phyloP scores from a whole-genome alignment of 2,888 invertebrate genomes.

The Tetranychus truncatus region DNA sequence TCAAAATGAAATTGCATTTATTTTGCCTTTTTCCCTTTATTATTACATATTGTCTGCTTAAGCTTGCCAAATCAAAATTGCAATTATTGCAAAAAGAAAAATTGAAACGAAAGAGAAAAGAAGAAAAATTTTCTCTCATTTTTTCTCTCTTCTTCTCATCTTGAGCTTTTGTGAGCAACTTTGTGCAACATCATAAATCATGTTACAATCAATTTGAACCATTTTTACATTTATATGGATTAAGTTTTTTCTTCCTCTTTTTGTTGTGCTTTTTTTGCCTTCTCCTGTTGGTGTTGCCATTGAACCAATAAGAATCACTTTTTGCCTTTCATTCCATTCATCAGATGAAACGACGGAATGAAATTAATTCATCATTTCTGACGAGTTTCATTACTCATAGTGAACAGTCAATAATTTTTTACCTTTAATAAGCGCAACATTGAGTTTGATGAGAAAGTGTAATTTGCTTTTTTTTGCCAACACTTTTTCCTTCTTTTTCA shows the following conservation, averaged over 20 bases:
- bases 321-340: no score
- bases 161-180: not conserved
- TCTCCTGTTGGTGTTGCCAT: no score
- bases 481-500: not conserved
- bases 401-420: no score
- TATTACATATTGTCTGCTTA: not conserved
- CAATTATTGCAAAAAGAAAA: not conserved
- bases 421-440: not conserved
- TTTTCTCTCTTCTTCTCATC: no score
- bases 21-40: not conserved
- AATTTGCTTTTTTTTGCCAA: not conserved
- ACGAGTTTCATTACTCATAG: not conserved
- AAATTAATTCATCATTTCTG: not conserved
- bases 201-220: not conserved
- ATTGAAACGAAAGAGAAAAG: not conserved
- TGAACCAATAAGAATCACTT: no score
- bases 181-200: not conserved
- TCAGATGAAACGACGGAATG: not conserved
- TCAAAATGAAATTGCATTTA: conserved; percentile 1
- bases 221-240: not conserved
- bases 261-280: no score
- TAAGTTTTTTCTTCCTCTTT: not conserved
- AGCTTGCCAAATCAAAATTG: not conserved
- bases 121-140: no score
- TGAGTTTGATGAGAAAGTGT: not conserved